Evolutionary conservation across 2,113 vertebrate genomes (phyloP).

Genomic region (Chloropsis hardwickii): DNA sequence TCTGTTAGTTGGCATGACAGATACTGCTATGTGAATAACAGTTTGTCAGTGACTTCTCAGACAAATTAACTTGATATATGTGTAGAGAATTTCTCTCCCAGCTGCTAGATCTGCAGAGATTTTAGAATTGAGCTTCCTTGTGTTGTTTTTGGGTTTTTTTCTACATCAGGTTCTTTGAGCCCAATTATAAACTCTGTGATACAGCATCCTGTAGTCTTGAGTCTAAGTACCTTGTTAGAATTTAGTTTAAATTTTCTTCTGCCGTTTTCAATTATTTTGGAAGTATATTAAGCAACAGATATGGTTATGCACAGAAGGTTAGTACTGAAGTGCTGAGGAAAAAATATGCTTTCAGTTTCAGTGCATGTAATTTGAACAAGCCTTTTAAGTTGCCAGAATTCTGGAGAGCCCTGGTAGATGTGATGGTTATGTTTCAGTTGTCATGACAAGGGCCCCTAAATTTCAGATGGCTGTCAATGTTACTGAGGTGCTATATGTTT

Average conservation of each 20-base stretch:
- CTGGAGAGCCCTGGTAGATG: neutral
- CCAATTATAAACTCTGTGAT: neutral
- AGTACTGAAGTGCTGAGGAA: neutral
- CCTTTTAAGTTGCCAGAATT: neutral
- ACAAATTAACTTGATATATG: slow-evolving; percentile 38
- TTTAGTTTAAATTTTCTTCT: neutral
- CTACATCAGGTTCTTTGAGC: neutral
- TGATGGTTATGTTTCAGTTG: neutral
- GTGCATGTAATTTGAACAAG: neutral
- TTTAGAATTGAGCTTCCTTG: neutral
- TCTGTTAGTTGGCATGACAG: neutral
- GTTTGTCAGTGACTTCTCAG: slow-evolving; percentile 11
- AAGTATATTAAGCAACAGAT: neutral
- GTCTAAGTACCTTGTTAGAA: neutral
- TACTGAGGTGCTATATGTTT: neutral
- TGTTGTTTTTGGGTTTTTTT: neutral
- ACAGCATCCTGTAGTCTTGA: neutral
- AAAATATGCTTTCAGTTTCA: neutral
- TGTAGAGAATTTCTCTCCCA: neutral
- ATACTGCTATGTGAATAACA: neutral
- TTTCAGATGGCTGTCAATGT: neutral
- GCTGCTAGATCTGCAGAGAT: neutral
- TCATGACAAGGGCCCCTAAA: neutral
- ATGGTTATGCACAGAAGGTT: neutral
- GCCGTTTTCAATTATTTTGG: neutral